Evolutionary conservation across 1,140 invertebrate genomes (phyloP).

Genomic region (Solenopsis fugax): DNA sequence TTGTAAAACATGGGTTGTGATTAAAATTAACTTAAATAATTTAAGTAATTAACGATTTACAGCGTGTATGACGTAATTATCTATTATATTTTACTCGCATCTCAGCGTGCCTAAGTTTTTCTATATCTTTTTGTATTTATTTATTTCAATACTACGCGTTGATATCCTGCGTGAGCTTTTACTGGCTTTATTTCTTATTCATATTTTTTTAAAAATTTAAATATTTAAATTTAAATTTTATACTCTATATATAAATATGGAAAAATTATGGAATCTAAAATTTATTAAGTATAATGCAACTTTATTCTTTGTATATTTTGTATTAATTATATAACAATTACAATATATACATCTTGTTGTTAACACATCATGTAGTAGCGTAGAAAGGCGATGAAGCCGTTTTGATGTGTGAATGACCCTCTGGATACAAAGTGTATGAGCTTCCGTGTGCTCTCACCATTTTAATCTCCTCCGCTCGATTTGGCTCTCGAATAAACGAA

Average conservation of each 20-base stretch:
- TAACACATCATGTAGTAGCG: background rate
- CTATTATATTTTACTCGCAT: too few species aligned
- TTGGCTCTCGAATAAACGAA: slow-evolving; percentile 61
- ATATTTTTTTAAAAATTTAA: too few species aligned
- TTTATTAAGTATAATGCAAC: background rate
- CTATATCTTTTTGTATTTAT: too few species aligned
- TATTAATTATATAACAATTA: background rate
- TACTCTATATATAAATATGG: background rate
- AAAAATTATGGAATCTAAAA: background rate
- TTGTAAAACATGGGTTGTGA: too few species aligned
- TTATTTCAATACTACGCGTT: too few species aligned
- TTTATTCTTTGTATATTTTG: background rate
- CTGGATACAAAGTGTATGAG: slow-evolving; percentile 38
- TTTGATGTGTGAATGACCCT: slow-evolving; percentile 53
- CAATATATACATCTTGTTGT: background rate
- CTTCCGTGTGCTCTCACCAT: slow-evolving; percentile 56
- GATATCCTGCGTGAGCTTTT: too few species aligned
- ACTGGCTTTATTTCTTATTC: too few species aligned
- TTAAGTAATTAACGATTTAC: too few species aligned
- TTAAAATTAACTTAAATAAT: too few species aligned
- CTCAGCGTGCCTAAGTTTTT: too few species aligned
- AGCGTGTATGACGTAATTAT: too few species aligned
- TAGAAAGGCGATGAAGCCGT: background rate
- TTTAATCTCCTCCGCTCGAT: slow-evolving; percentile 59
- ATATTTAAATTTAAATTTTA: too few species aligned